Evolutionary conservation across 2,888 invertebrate species (phyloP).

Genomic region (Sipunculus nudus): DNA sequence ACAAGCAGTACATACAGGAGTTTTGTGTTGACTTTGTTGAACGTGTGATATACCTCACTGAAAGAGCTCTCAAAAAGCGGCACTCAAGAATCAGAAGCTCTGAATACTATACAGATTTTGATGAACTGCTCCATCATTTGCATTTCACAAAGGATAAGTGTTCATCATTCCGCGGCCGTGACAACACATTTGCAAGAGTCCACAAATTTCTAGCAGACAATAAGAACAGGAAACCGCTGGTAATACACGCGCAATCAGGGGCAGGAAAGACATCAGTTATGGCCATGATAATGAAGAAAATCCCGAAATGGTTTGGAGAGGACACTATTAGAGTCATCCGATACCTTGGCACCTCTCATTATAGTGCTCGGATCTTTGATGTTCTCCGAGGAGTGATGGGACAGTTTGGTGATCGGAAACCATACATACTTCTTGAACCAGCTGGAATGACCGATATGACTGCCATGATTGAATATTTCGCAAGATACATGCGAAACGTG

Average conservation of each 20-base stretch:
- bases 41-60: slow-evolving; percentile 43
- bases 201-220: slow-evolving; percentile 39
- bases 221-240: slow-evolving; percentile 42
- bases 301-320: slow-evolving; percentile 23
- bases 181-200: slow-evolving; percentile 40
- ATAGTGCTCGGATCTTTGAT: slow-evolving; percentile 35
- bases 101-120: slow-evolving; percentile 50
- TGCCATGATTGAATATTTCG: slow-evolving; percentile 46
- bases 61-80: slow-evolving; percentile 35
- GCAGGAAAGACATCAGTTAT: slow-evolving; percentile 38
- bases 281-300: slow-evolving; percentile 21
- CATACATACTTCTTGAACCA: slow-evolving; percentile 50
- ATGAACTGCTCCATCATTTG: slow-evolving; percentile 57
- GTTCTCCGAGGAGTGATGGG: slow-evolving; percentile 37
- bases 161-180: slow-evolving; percentile 56
- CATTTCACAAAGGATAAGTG: slow-evolving; percentile 54
- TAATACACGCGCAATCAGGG: slow-evolving; percentile 53
- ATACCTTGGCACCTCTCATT: slow-evolving; percentile 47
- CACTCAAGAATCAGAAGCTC: slow-evolving; percentile 37
- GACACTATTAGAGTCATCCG: slow-evolving; percentile 39
- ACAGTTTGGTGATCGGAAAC: slow-evolving; percentile 42
- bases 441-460: slow-evolving; percentile 38
- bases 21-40: slow-evolving; percentile 48
- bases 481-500: slow-evolving; percentile 49
- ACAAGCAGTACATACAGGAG: slow-evolving; percentile 45